Evolutionary conservation across 2,797 vertebrate genomes (phyloP), one percentile per base, ranked within the genome.

Genomic region (Psittacula echo): DNA sequence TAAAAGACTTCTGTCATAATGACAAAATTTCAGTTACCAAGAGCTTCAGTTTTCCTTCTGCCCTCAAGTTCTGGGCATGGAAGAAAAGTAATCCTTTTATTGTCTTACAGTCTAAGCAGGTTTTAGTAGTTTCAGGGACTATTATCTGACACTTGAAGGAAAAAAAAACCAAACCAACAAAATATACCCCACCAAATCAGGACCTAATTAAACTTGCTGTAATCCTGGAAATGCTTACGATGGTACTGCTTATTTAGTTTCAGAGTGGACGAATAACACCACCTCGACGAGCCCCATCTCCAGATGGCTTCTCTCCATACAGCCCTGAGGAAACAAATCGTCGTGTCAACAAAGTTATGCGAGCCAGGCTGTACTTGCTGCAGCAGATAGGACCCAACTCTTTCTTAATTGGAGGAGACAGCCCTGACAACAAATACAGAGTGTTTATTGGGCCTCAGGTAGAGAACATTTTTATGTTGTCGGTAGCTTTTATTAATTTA

Each of bases 371-470:
- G 37, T 99, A 99, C 96, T 80, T 99, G 80, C 97, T 99, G 73
- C 99, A 99, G 95, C 99, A 99, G 71, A 99, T 99, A 91, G 99
- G 99, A 94, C 99, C 99, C 39, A 99, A 99, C 95, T 99, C 99
- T 5, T 99, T 99, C 95, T 95, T 99, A 68, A 99, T 99, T 89
- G 99, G 99, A 71, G 99, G 99, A 75, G 99, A 99, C 95, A 99
- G 98, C 95, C 99, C 99, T 24, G 99, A 99, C 70, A 99, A 99
- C 84, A 99, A 99, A 90, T 99, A 99, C 72, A 97, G 99, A 32
- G 99, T 99, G 37, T 99, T 99, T 85, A 99, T 99, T 90, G 99
- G 99, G 30, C 99, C 99, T 91, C 99, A 99, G 98, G 99, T 99
- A 96, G 47, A 87, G 29, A 66, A 39, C 0, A 0, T 16, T 37